Evolutionary conservation across 2,888 invertebrate species (phyloP).

Genomic region (Monopis laevigella): DNA sequence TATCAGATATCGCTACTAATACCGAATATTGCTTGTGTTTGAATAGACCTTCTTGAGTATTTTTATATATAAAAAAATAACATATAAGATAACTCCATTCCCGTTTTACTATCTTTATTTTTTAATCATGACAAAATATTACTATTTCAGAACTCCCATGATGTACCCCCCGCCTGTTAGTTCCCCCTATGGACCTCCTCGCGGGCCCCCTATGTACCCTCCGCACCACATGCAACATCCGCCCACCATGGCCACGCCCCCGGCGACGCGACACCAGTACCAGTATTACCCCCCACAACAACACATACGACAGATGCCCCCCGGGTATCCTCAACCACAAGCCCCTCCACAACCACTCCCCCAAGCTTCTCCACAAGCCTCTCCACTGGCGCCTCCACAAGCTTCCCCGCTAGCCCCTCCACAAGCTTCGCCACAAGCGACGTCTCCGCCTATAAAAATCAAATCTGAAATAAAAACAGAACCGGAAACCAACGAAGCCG

Average conservation of each 20-base stretch:
- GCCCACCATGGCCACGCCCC: not conserved
- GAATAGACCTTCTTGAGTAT: too few species aligned
- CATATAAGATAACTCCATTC: too few species aligned
- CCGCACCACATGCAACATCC: conserved; percentile 18
- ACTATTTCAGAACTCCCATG: conserved; percentile 41
- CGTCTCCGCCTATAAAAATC: conserved; percentile 30
- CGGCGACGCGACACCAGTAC: conserved; percentile 4
- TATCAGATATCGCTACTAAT: too few species aligned
- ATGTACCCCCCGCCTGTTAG: conserved; percentile 43
- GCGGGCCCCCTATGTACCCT: conserved; percentile 31
- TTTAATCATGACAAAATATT: not conserved
- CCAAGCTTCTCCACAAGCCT: conserved; percentile 17
- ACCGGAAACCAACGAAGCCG: conserved; percentile 36
- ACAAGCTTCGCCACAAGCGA: conserved; percentile 13
- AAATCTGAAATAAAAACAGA: conserved; percentile 60
- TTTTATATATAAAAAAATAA: too few species aligned
- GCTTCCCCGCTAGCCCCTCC: conserved; percentile 13
- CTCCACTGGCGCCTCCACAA: conserved; percentile 19
- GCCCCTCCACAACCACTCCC: conserved; percentile 18
- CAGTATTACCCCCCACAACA: conserved; percentile 10
- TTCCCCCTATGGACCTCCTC: conserved; percentile 32
- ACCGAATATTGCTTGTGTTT: too few species aligned
- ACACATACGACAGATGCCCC: conserved; percentile 31
- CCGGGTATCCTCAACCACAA: conserved; percentile 24
- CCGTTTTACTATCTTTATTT: too few species aligned